Base-by-base conservation (phyloP, 2,797 vertebrate species). In the Fundulus diaphanus region DNA sequence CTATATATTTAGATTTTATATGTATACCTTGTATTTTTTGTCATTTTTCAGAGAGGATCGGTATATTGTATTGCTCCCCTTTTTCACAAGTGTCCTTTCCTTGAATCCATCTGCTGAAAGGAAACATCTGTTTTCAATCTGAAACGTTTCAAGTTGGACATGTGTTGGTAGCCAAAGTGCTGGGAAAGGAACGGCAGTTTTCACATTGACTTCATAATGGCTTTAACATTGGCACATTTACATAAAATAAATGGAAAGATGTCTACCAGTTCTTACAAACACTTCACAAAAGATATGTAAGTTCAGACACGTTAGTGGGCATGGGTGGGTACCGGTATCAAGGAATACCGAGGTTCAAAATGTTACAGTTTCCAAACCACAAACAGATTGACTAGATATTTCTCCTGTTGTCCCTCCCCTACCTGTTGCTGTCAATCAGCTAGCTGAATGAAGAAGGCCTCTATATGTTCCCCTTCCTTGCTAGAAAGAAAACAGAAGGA, bases 21-120 rank as follows among this genome's bases (percentile, higher is more conserved):
- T n/a, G n/a, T 84, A 77, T 85, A 80, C 66, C 57, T 68, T 82
- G 61, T 86, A 76, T 90, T 91, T 90, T 90, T 91, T 88, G 77
- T 92, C 76, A n/a, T 90, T 89, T 92, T 90, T 88, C 86, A 77
- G 82, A 88, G 87, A 93, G 88, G 88, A 92, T 94, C 83, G 80
- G 83, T 86, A 86, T 93, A 86, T 93, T 93, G 89, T 95, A 95
- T 94, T 94, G 93, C 92, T 94, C 94, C 88, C 91, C 51, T 80
- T 82, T 84, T 65, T 86, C 80, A 76, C 76, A 68, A 87, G 85
- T 82, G 76, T 90, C 73, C 81, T 85, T 81, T 76, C 68, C 29
- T 66, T 72, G 51, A 74, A 52, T 81, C 71, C 0, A 65, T 87
- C 80, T 82, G 72, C 67, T 69, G 63, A 78, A 72, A 79, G 83